Conservation (phyloP, 2,113 vertebrate genomes). For the Brienomyrus brachyistius region DNA sequence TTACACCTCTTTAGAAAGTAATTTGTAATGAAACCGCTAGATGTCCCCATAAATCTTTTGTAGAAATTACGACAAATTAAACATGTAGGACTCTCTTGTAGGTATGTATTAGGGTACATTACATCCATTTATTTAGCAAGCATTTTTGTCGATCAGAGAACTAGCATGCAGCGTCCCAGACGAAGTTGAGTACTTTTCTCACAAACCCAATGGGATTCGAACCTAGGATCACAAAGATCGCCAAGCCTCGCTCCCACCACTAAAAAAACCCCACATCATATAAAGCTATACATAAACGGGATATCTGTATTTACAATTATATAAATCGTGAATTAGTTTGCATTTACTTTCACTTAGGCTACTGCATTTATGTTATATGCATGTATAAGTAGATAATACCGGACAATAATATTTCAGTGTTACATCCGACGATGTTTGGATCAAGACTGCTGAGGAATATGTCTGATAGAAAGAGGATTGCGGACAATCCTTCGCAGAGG, state of each 20-base stretch:
- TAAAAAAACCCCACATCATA: neutral
- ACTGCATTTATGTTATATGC: neutral
- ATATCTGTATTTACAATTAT: neutral
- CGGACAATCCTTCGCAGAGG: neutral
- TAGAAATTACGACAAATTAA: neutral
- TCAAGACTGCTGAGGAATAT: neutral
- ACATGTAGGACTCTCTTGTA: neutral
- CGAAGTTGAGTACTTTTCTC: neutral
- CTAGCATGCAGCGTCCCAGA: neutral
- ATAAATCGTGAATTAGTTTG: neutral
- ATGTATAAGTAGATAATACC: neutral
- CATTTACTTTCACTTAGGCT: neutral
- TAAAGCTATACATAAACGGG: neutral
- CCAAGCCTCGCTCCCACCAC: neutral
- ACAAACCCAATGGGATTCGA: neutral
- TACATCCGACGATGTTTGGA: neutral
- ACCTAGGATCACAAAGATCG: neutral
- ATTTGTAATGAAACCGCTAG: conserved; percentile 8
- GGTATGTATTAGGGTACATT: neutral
- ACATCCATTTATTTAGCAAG: neutral
- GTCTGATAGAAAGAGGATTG: neutral
- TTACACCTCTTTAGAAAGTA: neutral
- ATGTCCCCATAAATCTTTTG: conserved; percentile 11
- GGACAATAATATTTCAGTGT: neutral
- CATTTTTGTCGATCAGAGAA: neutral